Base-by-base conservation (phyloP, 2,797 vertebrate genomes). In the Antennarius maculatus region DNA sequence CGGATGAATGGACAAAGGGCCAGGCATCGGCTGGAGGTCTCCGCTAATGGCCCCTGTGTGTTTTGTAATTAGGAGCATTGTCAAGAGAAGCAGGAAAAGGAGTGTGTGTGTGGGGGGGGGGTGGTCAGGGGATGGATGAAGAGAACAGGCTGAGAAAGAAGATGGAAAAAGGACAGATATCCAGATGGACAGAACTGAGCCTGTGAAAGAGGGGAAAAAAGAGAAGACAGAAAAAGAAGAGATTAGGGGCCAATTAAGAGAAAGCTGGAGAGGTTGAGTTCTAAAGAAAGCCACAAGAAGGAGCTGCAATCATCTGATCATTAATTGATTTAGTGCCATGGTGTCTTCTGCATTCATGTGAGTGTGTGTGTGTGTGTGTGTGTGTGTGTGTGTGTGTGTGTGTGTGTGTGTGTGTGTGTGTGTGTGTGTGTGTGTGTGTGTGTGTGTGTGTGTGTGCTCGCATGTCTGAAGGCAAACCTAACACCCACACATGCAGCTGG, bases 161-260 rank as follows among this genome's bases (percentile, higher is more conserved):
- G 77, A 72, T 9, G 6, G 57, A 69, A 50, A 58, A 41, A 70
- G 66, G 81, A 81, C 61, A 70, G 70, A 84, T 67, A 80, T 83
- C 49, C 57, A 74, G 78, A 76, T 54, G 59, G 76, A 85, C 49
- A 69, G 75, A 80, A 71, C 53, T 69, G 76, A 83, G 76, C 55
- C 54, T 62, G 59, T 12, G 63, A 29, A 70, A 49, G 61, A 70
- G 69, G 71, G 64, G 59, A 80, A 81, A 73, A 82, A 79, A 80
- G 59, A 66, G 71, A 79, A 85, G 46, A 54, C 12, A 58, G 76
- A 79, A 62, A 10, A 74, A 70, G 65, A 66, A 63, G 75, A 81
- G 81, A 88, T 90, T 86, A 86, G 70, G 54, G 82, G 61, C 78
- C 81, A 89, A 89, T 89, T 86, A 90, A 50, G 71, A 85, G 77